Evolutionary conservation across 1,140 invertebrate species (phyloP), one percentile per base, ranked within the genome.

Genomic region (Batillaria attramentaria): DNA sequence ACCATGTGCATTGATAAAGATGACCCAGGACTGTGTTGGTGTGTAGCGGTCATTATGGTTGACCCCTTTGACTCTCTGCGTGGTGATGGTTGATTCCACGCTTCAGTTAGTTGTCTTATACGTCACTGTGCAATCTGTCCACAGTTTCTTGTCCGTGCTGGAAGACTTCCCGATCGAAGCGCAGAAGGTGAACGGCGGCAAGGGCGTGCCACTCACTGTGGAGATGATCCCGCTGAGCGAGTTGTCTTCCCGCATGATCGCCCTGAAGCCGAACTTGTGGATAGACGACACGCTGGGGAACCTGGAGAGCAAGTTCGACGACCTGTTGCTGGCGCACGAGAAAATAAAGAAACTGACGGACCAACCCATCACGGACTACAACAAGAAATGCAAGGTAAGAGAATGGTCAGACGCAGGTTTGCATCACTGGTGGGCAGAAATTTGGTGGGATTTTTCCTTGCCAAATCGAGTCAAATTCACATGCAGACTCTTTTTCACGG

Each of bases 221-320:
- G 78, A 79, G 43, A 42, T 79, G 43, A 54, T 79, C 4, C 78
- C 78, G 8, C 28, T 79, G 72, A 50, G 74, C 42, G 78, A 79
- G 54, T 33, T 79, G 54, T 79, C 78, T 16, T 35, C 78, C 50
- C 50, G 78, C 28, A 73, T 79, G 78, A 35, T 65, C 42, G 78
- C 70, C 8, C 50, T 79, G 5, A 42, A 60, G 16, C 78, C 78
- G 1, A 35, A 31, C 54, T 72, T 50, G 20, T 10, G 60, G 54
- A 39, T 79, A 6, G 39, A 54, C 50, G 54, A 42, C 8, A 33
- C 70, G 2, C 60, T 79, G 2, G 24, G 39, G 24, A 60, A 79
- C 41, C 41, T 79, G 78, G 78, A 79, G 37, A 70, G 66, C 50
- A 79, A 73, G 37, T 79, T 79, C 33, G 41, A 62, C 57, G 78